phyloP scores from a whole-genome alignment of 2,797 vertebrate genomes.

The Amblyopsis hoosieri region DNA sequence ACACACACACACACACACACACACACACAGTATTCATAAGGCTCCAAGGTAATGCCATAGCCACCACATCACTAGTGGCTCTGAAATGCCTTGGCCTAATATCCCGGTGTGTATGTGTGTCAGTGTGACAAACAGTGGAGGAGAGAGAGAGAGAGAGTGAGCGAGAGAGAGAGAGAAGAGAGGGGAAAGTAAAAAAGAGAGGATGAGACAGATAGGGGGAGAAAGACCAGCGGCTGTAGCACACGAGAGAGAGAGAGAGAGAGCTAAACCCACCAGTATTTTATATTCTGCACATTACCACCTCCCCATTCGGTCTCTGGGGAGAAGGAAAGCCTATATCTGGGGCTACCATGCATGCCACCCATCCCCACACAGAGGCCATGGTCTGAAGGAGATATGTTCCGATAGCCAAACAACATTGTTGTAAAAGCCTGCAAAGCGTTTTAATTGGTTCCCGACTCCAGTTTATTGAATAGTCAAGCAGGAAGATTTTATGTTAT shows the following conservation, averaged over 20 bases:
- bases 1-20: background rate
- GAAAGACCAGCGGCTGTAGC: no score
- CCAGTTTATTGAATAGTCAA: no score
- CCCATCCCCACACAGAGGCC: background rate
- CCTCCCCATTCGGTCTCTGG: background rate
- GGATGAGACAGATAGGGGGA: no score
- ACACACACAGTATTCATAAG: background rate
- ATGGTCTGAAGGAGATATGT: background rate
- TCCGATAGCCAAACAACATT: background rate
- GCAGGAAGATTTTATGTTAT: no score
- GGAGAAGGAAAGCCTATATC: background rate
- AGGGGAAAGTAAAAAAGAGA: no score
- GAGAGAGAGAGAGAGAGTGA: background rate
- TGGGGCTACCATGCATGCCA: no score
- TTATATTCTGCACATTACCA: background rate
- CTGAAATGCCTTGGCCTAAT: background rate
- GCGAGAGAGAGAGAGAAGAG: background rate
- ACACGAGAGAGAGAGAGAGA: background rate
- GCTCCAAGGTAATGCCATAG: background rate
- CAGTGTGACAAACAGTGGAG: slow-evolving; percentile 1
- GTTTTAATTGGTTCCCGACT: no score
- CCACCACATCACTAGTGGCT: background rate
- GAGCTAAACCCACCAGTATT: background rate
- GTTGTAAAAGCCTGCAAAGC: background rate
- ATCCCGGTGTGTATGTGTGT: background rate